Percentiles rank a stretch among this genome's conserved stretches.
These are phyloP conservation scores for Tupaia chinensis DNA, from an alignment of 2,113 vertebrate genomes.

Conservation along the genomic window DNA sequence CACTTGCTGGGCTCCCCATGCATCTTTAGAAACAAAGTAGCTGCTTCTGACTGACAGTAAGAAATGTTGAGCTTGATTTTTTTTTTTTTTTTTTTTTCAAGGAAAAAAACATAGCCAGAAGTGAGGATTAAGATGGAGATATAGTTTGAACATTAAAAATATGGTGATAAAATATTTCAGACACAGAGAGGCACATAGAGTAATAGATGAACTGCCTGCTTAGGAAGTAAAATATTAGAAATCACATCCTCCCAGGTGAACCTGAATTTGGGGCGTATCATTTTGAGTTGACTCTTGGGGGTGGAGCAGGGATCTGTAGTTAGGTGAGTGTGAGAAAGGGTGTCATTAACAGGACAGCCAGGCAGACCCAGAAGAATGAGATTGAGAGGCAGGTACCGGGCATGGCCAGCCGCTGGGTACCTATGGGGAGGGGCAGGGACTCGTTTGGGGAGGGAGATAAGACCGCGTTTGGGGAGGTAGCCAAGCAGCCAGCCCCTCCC, in stretches of 20 bases:
- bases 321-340: not conserved
- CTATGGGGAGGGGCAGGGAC: not conserved
- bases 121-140: not conserved
- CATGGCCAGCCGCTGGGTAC: not conserved
- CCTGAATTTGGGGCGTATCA: not conserved
- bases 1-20: not conserved
- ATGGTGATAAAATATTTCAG: conserved; percentile 28
- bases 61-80: not conserved
- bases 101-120: not conserved
- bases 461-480: no score
- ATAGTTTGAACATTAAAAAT: not conserved
- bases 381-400: not conserved
- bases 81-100: not conserved
- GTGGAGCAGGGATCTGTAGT: not conserved
- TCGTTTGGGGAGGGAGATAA: not conserved
- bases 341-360: not conserved
- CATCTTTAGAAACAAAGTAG: not conserved
- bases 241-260: not conserved
- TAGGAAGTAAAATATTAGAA: conserved; percentile 41
- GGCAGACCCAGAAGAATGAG: not conserved
- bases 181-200: conserved; percentile 11
- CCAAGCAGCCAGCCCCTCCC: not conserved
- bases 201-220: not conserved
- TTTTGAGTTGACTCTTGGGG: not conserved
- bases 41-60: not conserved